phyloP scores from a whole-genome alignment of 2,888 invertebrate genomes.

The Ophion ventricosus region DNA sequence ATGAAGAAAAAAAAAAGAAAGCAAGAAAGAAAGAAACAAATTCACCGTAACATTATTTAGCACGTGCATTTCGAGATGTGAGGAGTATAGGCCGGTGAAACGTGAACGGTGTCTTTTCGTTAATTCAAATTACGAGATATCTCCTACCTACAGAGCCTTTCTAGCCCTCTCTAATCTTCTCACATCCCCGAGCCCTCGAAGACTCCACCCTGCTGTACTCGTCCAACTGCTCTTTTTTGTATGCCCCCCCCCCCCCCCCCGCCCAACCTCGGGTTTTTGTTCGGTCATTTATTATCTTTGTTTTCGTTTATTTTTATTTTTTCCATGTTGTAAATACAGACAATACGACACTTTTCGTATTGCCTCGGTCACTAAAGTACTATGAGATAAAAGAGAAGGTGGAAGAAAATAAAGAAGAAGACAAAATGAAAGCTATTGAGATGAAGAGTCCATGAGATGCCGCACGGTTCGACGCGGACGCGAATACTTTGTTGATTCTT shows the following conservation, averaged over 20 bases:
- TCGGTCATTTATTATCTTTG: slow-evolving; percentile 24
- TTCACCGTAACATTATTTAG: slow-evolving; percentile 74
- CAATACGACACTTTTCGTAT: slow-evolving; percentile 25
- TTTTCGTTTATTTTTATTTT: slow-evolving; percentile 15
- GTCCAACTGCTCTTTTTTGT: background rate
- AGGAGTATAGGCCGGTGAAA: slow-evolving; percentile 63
- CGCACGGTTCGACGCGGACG: slow-evolving; percentile 21
- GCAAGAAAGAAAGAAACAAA: slow-evolving; percentile 46
- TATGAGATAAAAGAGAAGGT: background rate
- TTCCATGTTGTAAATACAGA: slow-evolving; percentile 33
- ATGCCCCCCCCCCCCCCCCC: background rate
- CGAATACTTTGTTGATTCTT: slow-evolving; percentile 3
- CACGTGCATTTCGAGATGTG: slow-evolving; percentile 73
- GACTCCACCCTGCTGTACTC: background rate
- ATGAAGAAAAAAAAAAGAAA: slow-evolving; percentile 17
- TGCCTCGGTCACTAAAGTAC: slow-evolving; percentile 32
- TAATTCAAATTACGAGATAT: slow-evolving; percentile 45
- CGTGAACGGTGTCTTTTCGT: slow-evolving; percentile 73
- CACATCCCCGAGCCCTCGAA: background rate
- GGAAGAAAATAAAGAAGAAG: background rate
- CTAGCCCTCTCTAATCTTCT: background rate
- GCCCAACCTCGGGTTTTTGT: slow-evolving; percentile 2
- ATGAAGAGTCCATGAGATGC: slow-evolving; percentile 19
- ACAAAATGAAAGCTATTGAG: background rate
- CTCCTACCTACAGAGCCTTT: background rate